phyloP scores from a whole-genome alignment of 2,888 invertebrate species.

The Conchocele bisecta region DNA sequence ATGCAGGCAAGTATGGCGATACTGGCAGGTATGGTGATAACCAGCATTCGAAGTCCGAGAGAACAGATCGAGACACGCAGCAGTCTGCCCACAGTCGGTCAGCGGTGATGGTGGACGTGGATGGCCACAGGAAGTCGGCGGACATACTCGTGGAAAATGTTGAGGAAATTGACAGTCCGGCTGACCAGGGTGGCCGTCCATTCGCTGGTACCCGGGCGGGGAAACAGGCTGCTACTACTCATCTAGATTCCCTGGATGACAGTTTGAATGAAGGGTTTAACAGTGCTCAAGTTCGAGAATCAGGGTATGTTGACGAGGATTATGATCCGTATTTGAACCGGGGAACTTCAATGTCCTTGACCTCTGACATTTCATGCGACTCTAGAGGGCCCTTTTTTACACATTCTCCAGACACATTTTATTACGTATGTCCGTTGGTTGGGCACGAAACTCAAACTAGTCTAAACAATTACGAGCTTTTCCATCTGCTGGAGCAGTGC shows the following conservation, averaged over 20 bases:
- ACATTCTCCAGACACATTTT: conserved; percentile 43
- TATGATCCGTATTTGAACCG: conserved; percentile 42
- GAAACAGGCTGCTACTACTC: too few relatives aligned
- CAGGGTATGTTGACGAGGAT: neutral
- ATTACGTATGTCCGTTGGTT: conserved; percentile 52
- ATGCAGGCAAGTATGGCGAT: neutral
- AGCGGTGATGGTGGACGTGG: neutral
- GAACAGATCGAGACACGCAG: neutral
- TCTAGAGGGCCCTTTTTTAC: conserved; percentile 42
- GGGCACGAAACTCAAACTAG: conserved; percentile 44
- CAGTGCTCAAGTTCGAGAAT: neutral
- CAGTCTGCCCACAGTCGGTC: neutral
- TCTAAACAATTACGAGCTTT: conserved; percentile 46
- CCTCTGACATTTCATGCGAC: conserved; percentile 40
- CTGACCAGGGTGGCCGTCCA: too few relatives aligned
- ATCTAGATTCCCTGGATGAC: too few relatives aligned
- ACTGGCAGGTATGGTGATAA: conserved; percentile 2
- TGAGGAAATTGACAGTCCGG: neutral
- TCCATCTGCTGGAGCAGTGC: conserved; percentile 68
- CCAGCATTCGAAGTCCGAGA: neutral
- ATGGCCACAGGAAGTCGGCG: too few relatives aligned
- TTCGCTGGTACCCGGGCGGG: too few relatives aligned
- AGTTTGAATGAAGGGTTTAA: too few relatives aligned
- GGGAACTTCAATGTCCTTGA: conserved; percentile 42
- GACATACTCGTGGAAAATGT: neutral